Percentiles rank a stretch among this genome's conserved stretches.
phyloP scores from a whole-genome alignment of 1,140 invertebrate genomes.

The Philotrypesis tridentata region DNA sequence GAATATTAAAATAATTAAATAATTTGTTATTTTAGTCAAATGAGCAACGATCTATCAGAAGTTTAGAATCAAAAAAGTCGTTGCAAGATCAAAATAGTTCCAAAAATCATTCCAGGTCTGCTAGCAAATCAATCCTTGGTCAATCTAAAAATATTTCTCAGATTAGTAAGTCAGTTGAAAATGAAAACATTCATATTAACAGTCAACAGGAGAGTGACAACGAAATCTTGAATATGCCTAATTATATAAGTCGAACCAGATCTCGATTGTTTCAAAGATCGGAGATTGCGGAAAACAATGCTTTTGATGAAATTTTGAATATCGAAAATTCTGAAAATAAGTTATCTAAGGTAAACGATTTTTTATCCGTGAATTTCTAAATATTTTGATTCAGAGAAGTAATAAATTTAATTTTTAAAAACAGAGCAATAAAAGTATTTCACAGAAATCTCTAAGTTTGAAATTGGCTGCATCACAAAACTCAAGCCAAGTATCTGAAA shows the following conservation, averaged over 20 bases:
- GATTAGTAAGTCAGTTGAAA: neutral
- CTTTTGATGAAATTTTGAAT: neutral
- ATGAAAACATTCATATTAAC: neutral
- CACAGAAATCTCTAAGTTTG: neutral
- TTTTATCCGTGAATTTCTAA: too few relatives aligned
- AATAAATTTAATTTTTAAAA: neutral
- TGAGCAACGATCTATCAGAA: neutral
- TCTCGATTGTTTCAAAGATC: neutral
- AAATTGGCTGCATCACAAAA: neutral
- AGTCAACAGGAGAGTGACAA: neutral
- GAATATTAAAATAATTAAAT: neutral
- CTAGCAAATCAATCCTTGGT: neutral
- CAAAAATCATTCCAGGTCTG: neutral
- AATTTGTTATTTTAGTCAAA: neutral
- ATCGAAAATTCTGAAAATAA: neutral
- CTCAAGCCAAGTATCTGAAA: neutral
- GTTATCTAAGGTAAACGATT: neutral
- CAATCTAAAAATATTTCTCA: neutral
- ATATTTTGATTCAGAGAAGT: neutral
- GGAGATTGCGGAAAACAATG: neutral
- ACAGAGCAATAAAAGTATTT: neutral
- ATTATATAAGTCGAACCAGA: constrained; percentile 21
- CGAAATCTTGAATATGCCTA: constrained; percentile 28
- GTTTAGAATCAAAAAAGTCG: neutral
- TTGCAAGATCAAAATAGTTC: neutral